Conservation (phyloP, 2,113 vertebrate species). For the Xenopus laevis region DNA sequence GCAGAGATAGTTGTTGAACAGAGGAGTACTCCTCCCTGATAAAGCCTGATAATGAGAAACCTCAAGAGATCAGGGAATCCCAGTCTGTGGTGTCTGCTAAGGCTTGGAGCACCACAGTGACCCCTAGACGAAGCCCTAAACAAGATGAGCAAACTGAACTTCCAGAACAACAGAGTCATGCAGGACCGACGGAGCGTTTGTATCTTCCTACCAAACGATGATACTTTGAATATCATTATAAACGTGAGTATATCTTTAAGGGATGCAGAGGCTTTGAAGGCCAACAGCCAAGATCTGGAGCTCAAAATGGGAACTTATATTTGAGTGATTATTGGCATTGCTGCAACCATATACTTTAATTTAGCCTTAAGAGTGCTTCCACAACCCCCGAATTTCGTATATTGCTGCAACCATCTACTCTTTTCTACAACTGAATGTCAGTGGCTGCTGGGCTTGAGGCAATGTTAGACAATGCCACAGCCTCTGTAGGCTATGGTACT, state of each 20-base stretch:
- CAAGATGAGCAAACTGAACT: slow-evolving; percentile 95
- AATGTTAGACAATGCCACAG: no score
- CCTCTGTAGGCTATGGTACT: no score
- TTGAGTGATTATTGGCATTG: no score
- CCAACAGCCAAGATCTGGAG: no score
- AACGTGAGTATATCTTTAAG: slow-evolving; percentile 72
- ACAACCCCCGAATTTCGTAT: no score
- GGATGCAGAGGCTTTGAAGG: no score
- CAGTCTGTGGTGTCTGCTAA: slow-evolving; percentile 40
- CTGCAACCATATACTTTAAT: no score
- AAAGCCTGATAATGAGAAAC: slow-evolving; percentile 48
- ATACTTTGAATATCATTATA: slow-evolving; percentile 94
- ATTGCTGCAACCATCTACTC: no score
- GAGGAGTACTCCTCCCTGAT: slow-evolving; percentile 27
- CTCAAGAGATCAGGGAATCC: slow-evolving; percentile 33
- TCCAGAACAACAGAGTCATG: slow-evolving; percentile 97
- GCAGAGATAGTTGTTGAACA: slow-evolving; percentile 51
- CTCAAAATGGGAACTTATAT: no score
- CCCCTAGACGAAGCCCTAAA: slow-evolving; percentile 54
- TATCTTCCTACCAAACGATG: slow-evolving; percentile 94
- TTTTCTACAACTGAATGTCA: no score
- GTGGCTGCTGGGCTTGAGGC: no score
- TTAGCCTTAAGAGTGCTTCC: no score
- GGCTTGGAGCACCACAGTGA: slow-evolving; percentile 58
- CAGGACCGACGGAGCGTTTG: slow-evolving; percentile 97